Percentiles rank a stretch among this genome's conserved stretches.
Conservation (phyloP, 2,113 vertebrate species). For the Helogale parvula region DNA sequence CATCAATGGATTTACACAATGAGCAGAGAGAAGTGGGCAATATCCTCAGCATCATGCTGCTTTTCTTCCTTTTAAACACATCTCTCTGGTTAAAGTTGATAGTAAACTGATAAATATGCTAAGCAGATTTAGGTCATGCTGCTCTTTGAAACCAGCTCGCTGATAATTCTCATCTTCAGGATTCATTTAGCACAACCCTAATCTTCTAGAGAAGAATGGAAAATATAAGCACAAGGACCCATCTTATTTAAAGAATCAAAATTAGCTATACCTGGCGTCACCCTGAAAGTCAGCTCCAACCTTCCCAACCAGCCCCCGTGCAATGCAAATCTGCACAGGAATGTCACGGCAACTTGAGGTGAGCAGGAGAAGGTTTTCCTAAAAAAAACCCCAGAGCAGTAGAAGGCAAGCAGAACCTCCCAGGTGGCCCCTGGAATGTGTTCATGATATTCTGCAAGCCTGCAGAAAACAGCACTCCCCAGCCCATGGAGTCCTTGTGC, state of each 20-base stretch:
- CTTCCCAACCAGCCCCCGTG: background rate
- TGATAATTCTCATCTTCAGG: constrained; percentile 5
- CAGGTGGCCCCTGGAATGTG: constrained; percentile 55
- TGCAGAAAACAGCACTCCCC: constrained; percentile 12
- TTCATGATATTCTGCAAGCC: constrained; percentile 39
- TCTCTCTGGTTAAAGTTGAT: background rate
- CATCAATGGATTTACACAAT: background rate
- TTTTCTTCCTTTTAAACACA: background rate
- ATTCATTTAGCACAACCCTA: constrained; percentile 17
- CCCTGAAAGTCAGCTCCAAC: constrained; percentile 8
- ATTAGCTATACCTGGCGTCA: background rate
- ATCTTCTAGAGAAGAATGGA: background rate
- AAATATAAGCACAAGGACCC: background rate
- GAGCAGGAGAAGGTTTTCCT: constrained; percentile 29
- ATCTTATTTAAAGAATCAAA: background rate
- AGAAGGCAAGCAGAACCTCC: constrained; percentile 37
- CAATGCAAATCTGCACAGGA: background rate
- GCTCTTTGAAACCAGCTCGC: constrained; percentile 32
- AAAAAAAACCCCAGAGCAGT: background rate
- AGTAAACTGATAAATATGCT: background rate
- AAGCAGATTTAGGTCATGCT: constrained; percentile 64
- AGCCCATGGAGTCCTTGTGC: constrained; percentile 29
- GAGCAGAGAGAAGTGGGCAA: background rate
- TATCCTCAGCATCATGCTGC: background rate
- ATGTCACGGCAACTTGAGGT: background rate